These are phyloP conservation scores for Holotrichia oblita DNA, from an alignment of 1,140 invertebrate genomes.

Conservation along the genomic window DNA sequence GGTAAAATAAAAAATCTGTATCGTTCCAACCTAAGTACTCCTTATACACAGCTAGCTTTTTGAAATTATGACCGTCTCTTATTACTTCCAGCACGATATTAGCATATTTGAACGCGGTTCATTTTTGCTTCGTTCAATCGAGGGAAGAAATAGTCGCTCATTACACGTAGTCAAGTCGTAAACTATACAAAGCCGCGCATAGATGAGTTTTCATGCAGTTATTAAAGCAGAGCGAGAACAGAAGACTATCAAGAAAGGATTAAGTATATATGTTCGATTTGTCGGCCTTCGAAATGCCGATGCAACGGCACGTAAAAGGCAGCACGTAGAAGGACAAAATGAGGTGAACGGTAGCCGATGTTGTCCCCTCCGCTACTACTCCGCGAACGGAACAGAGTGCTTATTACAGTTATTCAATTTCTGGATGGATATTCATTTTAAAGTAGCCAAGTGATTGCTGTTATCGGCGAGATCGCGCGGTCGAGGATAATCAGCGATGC, in stretches of 20 bases:
- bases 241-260: slow-evolving; percentile 24
- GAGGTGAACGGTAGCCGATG: slow-evolving; percentile 20
- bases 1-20: background rate
- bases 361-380: background rate
- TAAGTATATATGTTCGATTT: slow-evolving; percentile 30
- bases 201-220: slow-evolving; percentile 10
- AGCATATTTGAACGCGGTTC: slow-evolving; percentile 30
- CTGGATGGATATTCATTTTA: slow-evolving; percentile 33
- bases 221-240: slow-evolving; percentile 31
- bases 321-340: slow-evolving; percentile 23
- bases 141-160: slow-evolving; percentile 26
- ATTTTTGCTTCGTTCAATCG: slow-evolving; percentile 3
- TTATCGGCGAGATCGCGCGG: slow-evolving; percentile 35
- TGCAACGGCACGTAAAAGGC: slow-evolving; percentile 8
- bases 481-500: slow-evolving; percentile 30
- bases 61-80: slow-evolving; percentile 31
- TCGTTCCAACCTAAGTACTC: background rate
- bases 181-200: slow-evolving; percentile 30
- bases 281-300: slow-evolving; percentile 15
- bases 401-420: slow-evolving; percentile 37
- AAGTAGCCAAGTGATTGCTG: slow-evolving; percentile 36
- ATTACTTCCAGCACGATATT: slow-evolving; percentile 25
- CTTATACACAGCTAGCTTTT: slow-evolving; percentile 15
- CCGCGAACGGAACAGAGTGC: slow-evolving; percentile 15
- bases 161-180: slow-evolving; percentile 33